Evolutionary conservation across 2,113 vertebrate species (phyloP), one percentile per base, ranked within the genome.

Genomic region (Balaeniceps rex): DNA sequence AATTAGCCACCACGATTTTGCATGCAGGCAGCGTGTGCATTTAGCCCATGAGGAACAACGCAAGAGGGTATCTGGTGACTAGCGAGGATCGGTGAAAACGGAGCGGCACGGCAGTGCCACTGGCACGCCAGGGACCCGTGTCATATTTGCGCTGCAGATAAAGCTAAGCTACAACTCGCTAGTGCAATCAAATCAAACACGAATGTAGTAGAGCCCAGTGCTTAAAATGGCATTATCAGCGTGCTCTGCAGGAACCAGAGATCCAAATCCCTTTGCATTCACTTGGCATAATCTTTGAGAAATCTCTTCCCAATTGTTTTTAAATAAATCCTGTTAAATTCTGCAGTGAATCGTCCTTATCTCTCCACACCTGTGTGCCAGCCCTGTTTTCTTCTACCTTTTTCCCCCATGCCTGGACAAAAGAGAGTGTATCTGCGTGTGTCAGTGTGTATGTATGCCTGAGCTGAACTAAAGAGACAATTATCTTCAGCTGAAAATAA

Each of bases 401-500:
- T 76, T 24, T 24, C 54, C 54, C 61, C 46, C 10, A 44, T 22
- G 74, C 69, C 68, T 46, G 96, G 92, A 96, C 97, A 94, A 85
- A 97, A 92, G 86, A 74, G 94, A 92, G 82, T 1, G 57, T 63
- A 29, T 70, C 58, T 72, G 44, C 31, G 80, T 29, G 54, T 88
- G 87, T 87, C 94, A 94, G 89, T 87, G 94, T 92, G 52, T 87
- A 58, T 60, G 88, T 89, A 77, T 26, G 86, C 93, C 93, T 97
- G 90, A 72, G 96, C 78, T 70, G 93, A 97, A 97, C 96, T 95
- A 93, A 96, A 90, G 82, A 97, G 97, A 98, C 97, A 98, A 98
- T 98, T 98, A 98, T 93, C 95, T 77, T 93, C 95, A 38, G 83
- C 96, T 97, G 97, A 98, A 98, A 98, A 98, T 98, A 98, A 98